Evolutionary conservation across 2,888 invertebrate species (phyloP), one percentile per base, ranked within the genome.

Genomic region (Mantis religiosa): DNA sequence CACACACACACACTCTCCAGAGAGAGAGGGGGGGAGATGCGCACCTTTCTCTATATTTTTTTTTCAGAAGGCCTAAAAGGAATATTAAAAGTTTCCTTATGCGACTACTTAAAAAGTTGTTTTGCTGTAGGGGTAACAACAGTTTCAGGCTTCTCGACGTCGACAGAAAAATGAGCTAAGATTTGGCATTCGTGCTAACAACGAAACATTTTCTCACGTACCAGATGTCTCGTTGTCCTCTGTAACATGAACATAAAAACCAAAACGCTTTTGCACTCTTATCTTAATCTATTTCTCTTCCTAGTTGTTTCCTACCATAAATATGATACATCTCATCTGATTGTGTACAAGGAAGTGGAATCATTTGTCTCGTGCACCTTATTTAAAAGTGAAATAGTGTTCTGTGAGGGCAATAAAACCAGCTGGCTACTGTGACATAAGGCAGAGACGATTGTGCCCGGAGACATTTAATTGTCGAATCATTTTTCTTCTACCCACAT

Each of bases 321-420:
- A 86, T 86, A 86, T 71, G 85, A 81, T 81, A 71, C 41, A 81
- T 25, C 28, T 86, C 81, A 86, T 86, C 86, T 86, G 86, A 86
- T 86, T 86, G 71, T 47, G 28, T 86, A 86, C 81, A 71, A 86
- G 41, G 86, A 86, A 81, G 86, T 84, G 84, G 84, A 84, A 34
- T 84, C 34, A 34, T 84, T 84, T 34, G 25, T 84, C 47, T 85
- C 54, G 86, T 86, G 28, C 54, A 25, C 25, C 54, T 81, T 54
- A 86, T 86, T 86, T 86, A 27, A 27, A 86, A 86, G 86, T 86
- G 20, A 86, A 86, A 86, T 86, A 27, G 47, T 85, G 47, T 27
- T 28, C 85, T 4, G 27, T 20, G 27, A 47, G 54, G 3, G 28
- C 20, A 85, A 47, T 27, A 34, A 85, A 85, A 85, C 85, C 41